Percentiles rank a stretch among this genome's conserved stretches.
These are phyloP conservation scores for Archegozetes longisetosus DNA, from an alignment of 1,140 invertebrate genomes.

Conservation along the genomic window DNA sequence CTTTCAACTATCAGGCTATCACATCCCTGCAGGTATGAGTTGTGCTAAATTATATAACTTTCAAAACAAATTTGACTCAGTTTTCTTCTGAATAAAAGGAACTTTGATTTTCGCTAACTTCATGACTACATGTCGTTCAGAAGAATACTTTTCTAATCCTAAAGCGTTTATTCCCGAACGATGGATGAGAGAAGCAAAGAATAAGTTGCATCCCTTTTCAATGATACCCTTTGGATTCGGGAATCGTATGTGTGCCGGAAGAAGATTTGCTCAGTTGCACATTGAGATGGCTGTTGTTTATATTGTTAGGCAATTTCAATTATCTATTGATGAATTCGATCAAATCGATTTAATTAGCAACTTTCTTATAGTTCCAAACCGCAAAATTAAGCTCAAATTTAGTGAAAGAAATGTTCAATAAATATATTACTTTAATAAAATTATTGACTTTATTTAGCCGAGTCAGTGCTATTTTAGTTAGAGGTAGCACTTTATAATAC, in stretches of 20 bases:
- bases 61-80: conserved; percentile 22
- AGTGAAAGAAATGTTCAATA: not conserved
- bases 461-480: too few species aligned
- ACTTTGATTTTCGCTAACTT: conserved; percentile 70
- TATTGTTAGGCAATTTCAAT: conserved; percentile 31
- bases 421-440: not conserved
- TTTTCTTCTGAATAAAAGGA: conserved; percentile 35
- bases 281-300: conserved; percentile 54
- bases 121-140: conserved; percentile 56
- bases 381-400: not conserved
- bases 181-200: conserved; percentile 42
- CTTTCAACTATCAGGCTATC: conserved; percentile 53
- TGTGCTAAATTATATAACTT: not conserved
- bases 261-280: conserved; percentile 47
- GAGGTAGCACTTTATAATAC: too few species aligned
- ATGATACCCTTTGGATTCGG: conserved; percentile 77
- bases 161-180: conserved; percentile 57
- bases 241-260: conserved; percentile 37
- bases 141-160: conserved; percentile 58
- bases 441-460: too few species aligned
- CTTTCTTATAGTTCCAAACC: not conserved
- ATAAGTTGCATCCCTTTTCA: conserved; percentile 38
- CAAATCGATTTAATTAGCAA: not conserved
- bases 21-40: conserved; percentile 51
- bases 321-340: conserved; percentile 1